Percentiles rank a stretch among this genome's conserved stretches.
phyloP scores from a whole-genome alignment of 2,888 invertebrate genomes.

The Chirona hameri region DNA sequence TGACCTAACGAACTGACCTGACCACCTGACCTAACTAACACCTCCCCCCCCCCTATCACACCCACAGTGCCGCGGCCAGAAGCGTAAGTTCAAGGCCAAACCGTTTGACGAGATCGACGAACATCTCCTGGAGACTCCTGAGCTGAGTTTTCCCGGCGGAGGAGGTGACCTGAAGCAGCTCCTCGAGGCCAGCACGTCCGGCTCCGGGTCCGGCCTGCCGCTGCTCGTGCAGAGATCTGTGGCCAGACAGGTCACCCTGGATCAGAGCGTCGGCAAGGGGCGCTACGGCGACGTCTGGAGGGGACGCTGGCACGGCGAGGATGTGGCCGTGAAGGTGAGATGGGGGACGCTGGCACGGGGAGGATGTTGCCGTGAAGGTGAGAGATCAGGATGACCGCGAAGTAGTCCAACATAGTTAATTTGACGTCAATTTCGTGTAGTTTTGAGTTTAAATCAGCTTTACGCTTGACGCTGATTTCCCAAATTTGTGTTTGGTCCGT shows the following conservation, averaged over 20 bases:
- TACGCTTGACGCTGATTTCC: no score
- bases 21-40: no score
- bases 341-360: conserved; percentile 62
- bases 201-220: conserved; percentile 91
- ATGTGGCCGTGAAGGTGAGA: no score
- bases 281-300: conserved; percentile 71
- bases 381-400: no score
- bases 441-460: no score
- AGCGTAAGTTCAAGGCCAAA: no score
- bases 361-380: conserved; percentile 91
- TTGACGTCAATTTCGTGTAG: no score
- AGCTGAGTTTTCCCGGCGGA: neutral
- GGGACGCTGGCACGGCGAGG: conserved; percentile 84
- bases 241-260: conserved; percentile 89
- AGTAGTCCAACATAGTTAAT: no score
- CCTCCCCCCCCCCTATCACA: no score
- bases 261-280: conserved; percentile 93
- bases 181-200: conserved; percentile 50
- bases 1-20: no score
- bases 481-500: no score
- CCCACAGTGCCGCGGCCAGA: no score
- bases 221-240: conserved; percentile 92
- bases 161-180: conserved; percentile 11
- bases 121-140: neutral
- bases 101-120: conserved; percentile 14